Base-by-base conservation (phyloP, 2,113 vertebrate genomes). In the Pedionomus torquatus region DNA sequence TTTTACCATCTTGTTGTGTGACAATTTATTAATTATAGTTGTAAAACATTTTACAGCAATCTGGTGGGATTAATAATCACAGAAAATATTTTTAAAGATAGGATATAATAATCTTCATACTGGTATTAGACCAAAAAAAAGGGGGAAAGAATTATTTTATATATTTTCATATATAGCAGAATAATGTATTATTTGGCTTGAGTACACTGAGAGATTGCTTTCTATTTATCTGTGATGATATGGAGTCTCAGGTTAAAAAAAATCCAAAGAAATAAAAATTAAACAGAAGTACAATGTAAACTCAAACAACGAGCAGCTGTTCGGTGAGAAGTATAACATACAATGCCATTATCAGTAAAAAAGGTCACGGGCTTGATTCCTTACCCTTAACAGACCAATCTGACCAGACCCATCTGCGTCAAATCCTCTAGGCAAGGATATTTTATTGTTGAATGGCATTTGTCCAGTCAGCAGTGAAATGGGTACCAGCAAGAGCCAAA, bases 391-490 rank as follows among this genome's bases (percentile, higher is more conserved):
- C 0, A 0, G 78, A 83, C 58, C 69, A 81, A 92, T 96, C 64
- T 90, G 83, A 84, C 81, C 84, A 97, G 72, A 80, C 76, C 95
- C 96, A 97, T 97, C 96, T 97, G 95, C 83, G 72, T 77, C 65
- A 82, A 90, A 85, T 77, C 96, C 96, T 97, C 51, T 44, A 71
- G 97, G 95, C 92, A 84, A 93, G 58, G 81, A 77, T 95, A 93
- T 95, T 81, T 94, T 93, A 70, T 83, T 93, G 28, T 55, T 95
- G 90, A 97, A 97, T 93, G 94, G 79, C 70, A 86, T 75, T 97
- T 97, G 87, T 93, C 95, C 83, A 95, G 94, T 97, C 93, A 98
- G 95, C 94, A 97, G 95, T 96, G 94, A 98, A 97, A 97, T 96
- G 94, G 95, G 64, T 94, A 94, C 69, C 94, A 97, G 84, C 77